Base-by-base conservation (phyloP, 2,113 vertebrate species). In the Mastomys coucha region DNA sequence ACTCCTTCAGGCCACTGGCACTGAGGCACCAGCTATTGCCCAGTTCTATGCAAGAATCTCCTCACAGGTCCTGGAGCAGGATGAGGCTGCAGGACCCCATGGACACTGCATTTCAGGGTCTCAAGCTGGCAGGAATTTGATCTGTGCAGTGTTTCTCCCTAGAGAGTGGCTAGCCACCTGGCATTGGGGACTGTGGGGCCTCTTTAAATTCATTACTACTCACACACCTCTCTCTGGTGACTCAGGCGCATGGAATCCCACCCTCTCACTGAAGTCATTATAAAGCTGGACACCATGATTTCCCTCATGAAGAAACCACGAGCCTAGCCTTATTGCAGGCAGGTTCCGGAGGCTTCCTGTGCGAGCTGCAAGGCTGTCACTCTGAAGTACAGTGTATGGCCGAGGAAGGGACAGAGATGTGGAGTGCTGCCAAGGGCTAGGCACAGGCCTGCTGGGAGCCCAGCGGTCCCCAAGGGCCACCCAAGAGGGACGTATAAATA, bases 281-380 rank as follows among this genome's bases (percentile, higher is more conserved):
- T 17, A 63, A 80, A 26, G 26, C 20, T 1, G 4, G 92, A 33
- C 24, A 4, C 12, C 2, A 2, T 8, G 49, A 51, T 4, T 7
- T 53, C 53, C 31, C 36, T 0, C 28, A 7, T 0, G 26, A 42
- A 20, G 10, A 0, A 4, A 51, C 3, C 12, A 0, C 19, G 13
- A 13, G 39, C 58, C 0, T 10, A 53, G 28, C 1, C 26, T 13
- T 58, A 2, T 53, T 3, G 24, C 22, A 22, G 1, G 2, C 58
- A 11, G 9, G 49, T 0, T 33, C 58, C 8, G 7, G 39, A 28
- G 58, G 82, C n/a, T 28, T 7, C 33, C 60, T 51, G 14, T 26
- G 45, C 1, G 39, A 90, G 14, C 4, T 0, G 7, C 0, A 7
- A 20, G 12, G 2, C 2, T 14, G 24, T 60, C 31, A 20, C 12